A percentile compares a stretch with the other conserved stretches of the same genome.
Evolutionary conservation across 2,113 vertebrate species (phyloP).

Genomic region (Dissostichus mawsoni): DNA sequence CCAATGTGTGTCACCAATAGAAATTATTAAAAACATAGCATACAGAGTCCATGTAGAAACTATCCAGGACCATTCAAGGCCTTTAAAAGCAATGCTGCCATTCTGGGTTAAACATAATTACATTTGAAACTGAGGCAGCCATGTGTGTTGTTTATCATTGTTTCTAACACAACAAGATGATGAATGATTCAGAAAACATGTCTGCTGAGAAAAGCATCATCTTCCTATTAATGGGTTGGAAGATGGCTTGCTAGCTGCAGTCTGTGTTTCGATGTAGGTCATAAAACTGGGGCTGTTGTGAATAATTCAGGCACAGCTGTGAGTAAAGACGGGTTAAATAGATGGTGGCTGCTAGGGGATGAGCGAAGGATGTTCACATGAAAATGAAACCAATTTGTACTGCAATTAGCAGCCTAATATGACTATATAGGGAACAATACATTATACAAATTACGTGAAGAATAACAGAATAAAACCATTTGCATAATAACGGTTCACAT

Average conservation of each 20-base stretch:
- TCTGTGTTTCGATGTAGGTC: conserved; percentile 79
- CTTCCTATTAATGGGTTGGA: conserved; percentile 28
- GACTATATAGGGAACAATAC: background rate
- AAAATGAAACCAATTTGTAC: conserved; percentile 22
- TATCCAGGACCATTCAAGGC: background rate
- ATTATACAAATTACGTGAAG: background rate
- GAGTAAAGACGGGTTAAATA: conserved; percentile 48
- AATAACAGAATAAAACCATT: background rate
- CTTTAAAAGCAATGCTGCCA: background rate
- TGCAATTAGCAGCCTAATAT: conserved; percentile 1
- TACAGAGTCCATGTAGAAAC: background rate
- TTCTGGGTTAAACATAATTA: background rate
- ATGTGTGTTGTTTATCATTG: conserved; percentile 31
- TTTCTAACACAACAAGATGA: conserved; percentile 32
- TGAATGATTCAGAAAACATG: conserved; percentile 40
- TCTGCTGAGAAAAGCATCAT: conserved; percentile 30
- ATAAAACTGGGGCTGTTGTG: conserved; percentile 78
- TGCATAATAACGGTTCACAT: too few species aligned
- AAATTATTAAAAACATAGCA: background rate
- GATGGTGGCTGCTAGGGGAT: conserved; percentile 13
- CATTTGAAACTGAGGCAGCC: conserved; percentile 1
- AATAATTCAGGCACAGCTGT: conserved; percentile 81
- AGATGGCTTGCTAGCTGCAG: conserved; percentile 49
- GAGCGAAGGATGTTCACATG: conserved; percentile 17
- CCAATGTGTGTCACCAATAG: background rate